These are phyloP conservation scores for Lasioglossum calceatum DNA, from an alignment of 2,888 invertebrate species.

Conservation along the genomic window DNA sequence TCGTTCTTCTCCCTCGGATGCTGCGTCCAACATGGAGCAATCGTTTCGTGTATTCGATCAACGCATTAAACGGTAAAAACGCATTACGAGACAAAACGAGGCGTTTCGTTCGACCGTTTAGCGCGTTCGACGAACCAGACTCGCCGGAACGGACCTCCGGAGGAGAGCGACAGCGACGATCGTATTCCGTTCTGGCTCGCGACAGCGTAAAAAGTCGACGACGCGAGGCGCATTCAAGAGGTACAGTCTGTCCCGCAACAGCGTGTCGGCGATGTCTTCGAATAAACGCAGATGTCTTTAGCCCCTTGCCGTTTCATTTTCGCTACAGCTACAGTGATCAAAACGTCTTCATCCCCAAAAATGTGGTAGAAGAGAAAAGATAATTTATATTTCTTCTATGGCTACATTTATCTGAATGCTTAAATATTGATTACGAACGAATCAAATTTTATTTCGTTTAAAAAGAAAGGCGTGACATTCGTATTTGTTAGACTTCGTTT, in stretches of 20 bases:
- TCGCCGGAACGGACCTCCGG: background rate
- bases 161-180: background rate
- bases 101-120: background rate
- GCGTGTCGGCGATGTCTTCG: too few relatives aligned
- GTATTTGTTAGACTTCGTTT: too few relatives aligned
- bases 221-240: background rate
- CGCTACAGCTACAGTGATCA: too few relatives aligned
- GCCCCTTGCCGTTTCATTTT: too few relatives aligned
- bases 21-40: slow-evolving; percentile 80
- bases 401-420: too few relatives aligned
- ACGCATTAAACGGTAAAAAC: slow-evolving; percentile 4
- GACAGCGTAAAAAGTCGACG: slow-evolving; percentile 6
- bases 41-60: slow-evolving; percentile 48
- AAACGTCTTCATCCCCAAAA: too few relatives aligned
- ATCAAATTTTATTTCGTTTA: too few relatives aligned
- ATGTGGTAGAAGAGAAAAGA: too few relatives aligned
- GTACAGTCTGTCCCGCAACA: background rate
- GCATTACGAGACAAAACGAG: background rate
- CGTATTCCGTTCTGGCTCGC: slow-evolving; percentile 2
- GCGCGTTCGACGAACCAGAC: background rate
- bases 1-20: slow-evolving; percentile 83
- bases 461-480: too few relatives aligned
- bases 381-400: too few relatives aligned
- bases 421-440: too few relatives aligned
- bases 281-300: too few relatives aligned